A percentile compares a stretch with the other conserved stretches of the same genome.
Evolutionary conservation across 2,113 vertebrate genomes (phyloP).

Genomic region (Pelodiscus sinensis): DNA sequence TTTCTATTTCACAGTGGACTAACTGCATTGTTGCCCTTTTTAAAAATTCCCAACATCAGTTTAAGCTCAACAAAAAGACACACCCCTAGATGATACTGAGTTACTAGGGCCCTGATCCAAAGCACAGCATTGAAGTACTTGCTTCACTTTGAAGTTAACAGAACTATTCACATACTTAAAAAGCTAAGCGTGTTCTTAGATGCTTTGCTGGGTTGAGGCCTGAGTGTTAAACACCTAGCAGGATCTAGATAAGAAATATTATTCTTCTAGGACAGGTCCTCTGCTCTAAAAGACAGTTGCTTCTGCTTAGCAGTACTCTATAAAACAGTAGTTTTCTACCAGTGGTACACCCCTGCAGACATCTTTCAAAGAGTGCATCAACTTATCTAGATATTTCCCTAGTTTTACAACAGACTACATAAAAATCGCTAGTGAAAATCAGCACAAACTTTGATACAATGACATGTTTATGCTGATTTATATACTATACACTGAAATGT

Average conservation of each 20-base stretch:
- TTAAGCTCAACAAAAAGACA: not conserved
- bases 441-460: too few species aligned
- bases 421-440: too few species aligned
- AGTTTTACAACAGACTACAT: too few species aligned
- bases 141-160: not conserved
- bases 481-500: too few species aligned
- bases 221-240: not conserved
- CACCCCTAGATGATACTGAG: not conserved
- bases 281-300: not conserved
- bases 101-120: not conserved
- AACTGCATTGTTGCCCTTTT: not conserved
- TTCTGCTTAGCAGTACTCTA: not conserved
- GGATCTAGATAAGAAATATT: not conserved
- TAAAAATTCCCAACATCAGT: not conserved
- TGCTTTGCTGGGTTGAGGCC: not conserved
- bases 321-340: not conserved
- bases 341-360: too few species aligned
- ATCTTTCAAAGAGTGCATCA: too few species aligned
- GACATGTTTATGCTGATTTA: too few species aligned
- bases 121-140: not conserved
- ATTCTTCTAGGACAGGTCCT: not conserved
- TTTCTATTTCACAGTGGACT: not conserved
- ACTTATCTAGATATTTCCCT: too few species aligned
- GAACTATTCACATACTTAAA: not conserved
- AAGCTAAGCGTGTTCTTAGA: not conserved